Evolutionary conservation across 64 coral and sea anemone species (phyloP).

Genomic region (Pocillopora damicornis): DNA sequence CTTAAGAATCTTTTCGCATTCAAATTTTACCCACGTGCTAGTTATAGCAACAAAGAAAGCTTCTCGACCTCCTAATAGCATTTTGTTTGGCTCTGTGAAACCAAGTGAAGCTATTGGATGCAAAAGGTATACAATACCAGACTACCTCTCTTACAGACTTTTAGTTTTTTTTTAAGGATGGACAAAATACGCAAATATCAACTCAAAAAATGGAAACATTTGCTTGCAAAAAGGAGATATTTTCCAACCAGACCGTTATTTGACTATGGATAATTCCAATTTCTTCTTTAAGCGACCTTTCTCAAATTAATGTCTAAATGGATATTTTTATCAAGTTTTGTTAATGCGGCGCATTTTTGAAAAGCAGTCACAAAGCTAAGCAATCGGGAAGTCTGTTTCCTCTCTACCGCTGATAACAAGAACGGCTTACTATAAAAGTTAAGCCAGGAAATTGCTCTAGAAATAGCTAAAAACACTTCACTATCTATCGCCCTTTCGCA

Average conservation of each 20-base stretch:
- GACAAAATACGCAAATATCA: not conserved
- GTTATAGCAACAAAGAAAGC: constrained; percentile 35
- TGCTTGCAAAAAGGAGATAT: not conserved
- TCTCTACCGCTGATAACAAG: constrained; percentile 2
- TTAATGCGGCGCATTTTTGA: not conserved
- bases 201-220: not conserved
- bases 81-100: not conserved
- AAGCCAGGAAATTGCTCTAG: not conserved
- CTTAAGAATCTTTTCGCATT: not conserved
- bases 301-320: not conserved
- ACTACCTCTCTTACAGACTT: not conserved
- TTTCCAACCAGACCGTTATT: not conserved
- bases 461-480: not conserved
- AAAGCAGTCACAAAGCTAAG: not conserved
- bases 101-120: not conserved
- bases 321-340: not conserved
- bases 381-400: not conserved
- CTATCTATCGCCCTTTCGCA: not conserved
- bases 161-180: not conserved
- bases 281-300: not conserved
- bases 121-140: not conserved
- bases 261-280: not conserved
- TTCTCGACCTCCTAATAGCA: not conserved
- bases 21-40: constrained; percentile 28
- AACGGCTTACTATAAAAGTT: constrained; percentile 8